Evolutionary conservation across 2,888 invertebrate genomes (phyloP).

Genomic region (Tinea pellionella): DNA sequence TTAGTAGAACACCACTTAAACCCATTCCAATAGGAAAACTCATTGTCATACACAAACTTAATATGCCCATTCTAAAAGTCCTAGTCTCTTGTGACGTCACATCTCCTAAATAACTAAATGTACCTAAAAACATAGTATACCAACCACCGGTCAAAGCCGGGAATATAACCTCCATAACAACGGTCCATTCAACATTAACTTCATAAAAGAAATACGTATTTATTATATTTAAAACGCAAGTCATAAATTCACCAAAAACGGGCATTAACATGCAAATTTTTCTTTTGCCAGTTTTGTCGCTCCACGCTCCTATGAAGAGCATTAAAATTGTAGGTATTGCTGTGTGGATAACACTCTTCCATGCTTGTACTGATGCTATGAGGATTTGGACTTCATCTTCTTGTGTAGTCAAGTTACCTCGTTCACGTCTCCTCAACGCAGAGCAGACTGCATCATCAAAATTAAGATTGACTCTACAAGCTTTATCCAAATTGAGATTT

Average conservation of each 20-base stretch:
- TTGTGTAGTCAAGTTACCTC: slow-evolving; percentile 73
- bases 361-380: slow-evolving; percentile 64
- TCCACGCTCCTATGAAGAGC: slow-evolving; percentile 73
- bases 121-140: slow-evolving; percentile 68
- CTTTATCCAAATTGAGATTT: slow-evolving; percentile 86
- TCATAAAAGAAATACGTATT: slow-evolving; percentile 68
- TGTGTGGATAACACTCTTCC: slow-evolving; percentile 68
- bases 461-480: slow-evolving; percentile 82
- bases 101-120: slow-evolving; percentile 72
- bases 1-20: slow-evolving; percentile 48
- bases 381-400: slow-evolving; percentile 74
- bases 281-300: slow-evolving; percentile 67
- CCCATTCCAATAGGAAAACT: slow-evolving; percentile 62
- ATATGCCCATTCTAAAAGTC: slow-evolving; percentile 70
- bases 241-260: slow-evolving; percentile 64
- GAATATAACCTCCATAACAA: slow-evolving; percentile 64
- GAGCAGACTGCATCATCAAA: slow-evolving; percentile 78
- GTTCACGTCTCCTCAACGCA: slow-evolving; percentile 75
- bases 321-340: slow-evolving; percentile 64
- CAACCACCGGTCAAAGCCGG: slow-evolving; percentile 66
- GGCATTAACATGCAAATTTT: slow-evolving; percentile 72
- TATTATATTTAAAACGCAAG: slow-evolving; percentile 56
- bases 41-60: slow-evolving; percentile 56
- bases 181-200: slow-evolving; percentile 63
- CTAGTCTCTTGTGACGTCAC: slow-evolving; percentile 66